Base-by-base conservation (phyloP, 2,113 vertebrate species). In the Xenopus borealis region DNA sequence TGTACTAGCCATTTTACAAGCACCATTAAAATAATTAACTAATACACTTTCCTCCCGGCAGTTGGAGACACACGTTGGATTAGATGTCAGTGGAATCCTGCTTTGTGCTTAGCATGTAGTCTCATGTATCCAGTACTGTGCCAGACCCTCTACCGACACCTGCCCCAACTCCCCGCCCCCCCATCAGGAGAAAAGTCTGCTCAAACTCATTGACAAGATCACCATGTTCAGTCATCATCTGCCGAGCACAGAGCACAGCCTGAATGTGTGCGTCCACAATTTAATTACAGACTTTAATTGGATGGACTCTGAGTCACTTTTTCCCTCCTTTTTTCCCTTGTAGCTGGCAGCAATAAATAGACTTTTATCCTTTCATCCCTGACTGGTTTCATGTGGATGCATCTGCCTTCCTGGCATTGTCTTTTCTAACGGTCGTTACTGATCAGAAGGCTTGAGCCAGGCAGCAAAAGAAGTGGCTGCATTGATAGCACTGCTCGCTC, bases 201-300 rank as follows among this genome's bases (percentile, higher is more conserved):
- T 19, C 44, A 20, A 68, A 52, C 23, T 53, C 8, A 12, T 23
- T 4, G 27, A 83, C 7, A 68, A 78, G 71, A 69, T 81, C 14
- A 66, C 77, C 72, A 57, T 55, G 0, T 1, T 55, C 75, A 67
- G 63, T 69, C 82, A 33, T 66, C 45, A 68, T 0, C 0, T 79
- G 67, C 45, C 0, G 0, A 78, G 65, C 78, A 79, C 78, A 77
- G 62, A 2, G 71, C 78, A 80, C 19, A 63, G 68, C 70, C 67
- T 72, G 78, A 82, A 82, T 66, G 78, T 59, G 83, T 83, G 71
- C 79, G 80, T 83, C 78, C 79, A 72, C 76, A 80, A 72, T 86
- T 82, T 85, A 88, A 88, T 85, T 85, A 83, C 83, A 85, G 83
- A 83, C 80, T 85, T 83, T 86, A 86, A 84, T 85, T 85, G 83